Evolutionary conservation across 2,113 vertebrate genomes (phyloP).

Genomic region (Pseudopipra pipra): DNA sequence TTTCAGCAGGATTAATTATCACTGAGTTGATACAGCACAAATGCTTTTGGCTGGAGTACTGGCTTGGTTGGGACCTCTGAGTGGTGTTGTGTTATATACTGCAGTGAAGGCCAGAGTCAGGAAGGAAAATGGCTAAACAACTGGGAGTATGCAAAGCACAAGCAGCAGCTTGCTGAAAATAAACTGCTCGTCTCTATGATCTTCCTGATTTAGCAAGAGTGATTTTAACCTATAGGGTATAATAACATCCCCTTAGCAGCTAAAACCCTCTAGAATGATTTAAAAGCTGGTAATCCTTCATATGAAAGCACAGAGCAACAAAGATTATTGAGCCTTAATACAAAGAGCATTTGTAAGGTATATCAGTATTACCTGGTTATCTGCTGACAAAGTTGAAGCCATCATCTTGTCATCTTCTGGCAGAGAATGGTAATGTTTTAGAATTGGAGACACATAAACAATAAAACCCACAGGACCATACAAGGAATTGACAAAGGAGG

Average conservation of each 20-base stretch:
- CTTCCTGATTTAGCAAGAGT: neutral
- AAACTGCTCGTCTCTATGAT: neutral
- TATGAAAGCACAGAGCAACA: neutral
- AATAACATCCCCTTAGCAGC: neutral
- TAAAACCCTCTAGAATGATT: neutral
- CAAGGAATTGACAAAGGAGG: conserved; percentile 32
- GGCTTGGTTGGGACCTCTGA: neutral
- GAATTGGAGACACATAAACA: neutral
- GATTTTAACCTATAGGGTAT: conserved; percentile 15
- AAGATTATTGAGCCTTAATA: conserved; percentile 4
- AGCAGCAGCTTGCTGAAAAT: neutral
- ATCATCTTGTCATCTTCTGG: neutral
- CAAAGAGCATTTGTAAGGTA: neutral
- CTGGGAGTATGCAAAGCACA: neutral
- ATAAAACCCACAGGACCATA: neutral
- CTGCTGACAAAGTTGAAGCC: conserved; percentile 18
- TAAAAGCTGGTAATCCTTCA: conserved; percentile 13
- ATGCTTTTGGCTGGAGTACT: neutral
- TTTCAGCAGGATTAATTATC: conserved; percentile 7
- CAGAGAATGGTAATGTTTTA: conserved; percentile 29
- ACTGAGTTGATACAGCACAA: neutral
- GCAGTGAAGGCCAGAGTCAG: neutral
- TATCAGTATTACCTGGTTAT: neutral
- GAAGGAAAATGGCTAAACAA: neutral
- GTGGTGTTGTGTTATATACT: neutral